These are phyloP conservation scores for Bursaphelenchus mucronatus DNA, from an alignment of 1,140 invertebrate species.

Conservation along the genomic window DNA sequence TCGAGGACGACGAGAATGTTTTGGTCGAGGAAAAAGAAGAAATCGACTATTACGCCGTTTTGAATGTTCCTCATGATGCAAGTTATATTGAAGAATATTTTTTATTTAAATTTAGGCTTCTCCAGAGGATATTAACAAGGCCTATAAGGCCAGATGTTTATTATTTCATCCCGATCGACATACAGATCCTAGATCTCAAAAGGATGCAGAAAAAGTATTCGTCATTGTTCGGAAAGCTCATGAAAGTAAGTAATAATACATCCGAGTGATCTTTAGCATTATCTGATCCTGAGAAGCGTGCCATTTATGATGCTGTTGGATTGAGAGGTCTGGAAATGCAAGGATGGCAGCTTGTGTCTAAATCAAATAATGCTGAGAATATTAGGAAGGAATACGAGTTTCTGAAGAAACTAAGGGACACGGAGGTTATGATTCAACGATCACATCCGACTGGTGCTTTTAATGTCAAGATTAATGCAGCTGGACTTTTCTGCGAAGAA, in stretches of 20 bases:
- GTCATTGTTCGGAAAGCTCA: conserved; percentile 52
- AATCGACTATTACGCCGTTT: conserved; percentile 56
- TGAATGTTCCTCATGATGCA: conserved; percentile 52
- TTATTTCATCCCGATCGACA: conserved; percentile 59
- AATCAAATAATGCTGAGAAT: conserved; percentile 44
- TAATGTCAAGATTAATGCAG: conserved; percentile 40
- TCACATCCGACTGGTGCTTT: conserved; percentile 48
- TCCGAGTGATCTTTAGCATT: conserved; percentile 41
- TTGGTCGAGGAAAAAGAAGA: conserved; percentile 38
- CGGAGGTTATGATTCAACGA: conserved; percentile 57
- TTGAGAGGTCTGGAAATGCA: conserved; percentile 46
- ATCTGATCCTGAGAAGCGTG: conserved; percentile 49
- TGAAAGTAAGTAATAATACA: conserved; percentile 39
- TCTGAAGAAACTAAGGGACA: conserved; percentile 49
- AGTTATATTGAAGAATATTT: conserved; percentile 20
- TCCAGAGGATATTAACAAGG: conserved; percentile 52
- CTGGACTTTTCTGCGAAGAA: conserved; percentile 38
- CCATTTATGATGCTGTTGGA: conserved; percentile 57
- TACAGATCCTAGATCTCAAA: conserved; percentile 49
- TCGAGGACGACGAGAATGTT: conserved; percentile 39
- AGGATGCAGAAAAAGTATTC: conserved; percentile 52
- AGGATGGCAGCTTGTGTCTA: conserved; percentile 51
- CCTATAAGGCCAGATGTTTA: conserved; percentile 53
- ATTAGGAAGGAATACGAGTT: conserved; percentile 56
- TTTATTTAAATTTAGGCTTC: conserved; percentile 42